These are phyloP conservation scores for Tamias sibiricus DNA, from an alignment of 2,113 vertebrate genomes.

Conservation along the genomic window DNA sequence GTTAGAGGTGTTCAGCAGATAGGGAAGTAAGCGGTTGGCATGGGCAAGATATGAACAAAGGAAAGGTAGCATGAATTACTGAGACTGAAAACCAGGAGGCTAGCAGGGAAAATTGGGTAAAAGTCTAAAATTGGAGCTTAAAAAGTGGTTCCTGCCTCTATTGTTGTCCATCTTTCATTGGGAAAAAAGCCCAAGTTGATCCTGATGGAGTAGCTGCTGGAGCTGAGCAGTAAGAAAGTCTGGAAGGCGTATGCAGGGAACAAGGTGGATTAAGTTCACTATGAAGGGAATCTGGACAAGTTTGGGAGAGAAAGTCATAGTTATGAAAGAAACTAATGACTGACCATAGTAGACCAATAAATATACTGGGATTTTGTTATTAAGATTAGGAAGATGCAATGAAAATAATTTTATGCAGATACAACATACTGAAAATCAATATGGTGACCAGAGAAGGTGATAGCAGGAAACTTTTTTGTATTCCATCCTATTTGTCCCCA, in stretches of 20 bases:
- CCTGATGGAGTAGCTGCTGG: background rate
- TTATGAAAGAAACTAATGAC: background rate
- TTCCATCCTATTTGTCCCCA: background rate
- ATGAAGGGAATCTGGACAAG: background rate
- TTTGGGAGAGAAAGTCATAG: background rate
- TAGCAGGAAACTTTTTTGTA: background rate
- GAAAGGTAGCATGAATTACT: accelerated
- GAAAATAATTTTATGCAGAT: background rate
- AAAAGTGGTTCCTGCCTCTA: background rate
- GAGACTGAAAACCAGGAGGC: no score
- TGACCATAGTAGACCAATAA: background rate
- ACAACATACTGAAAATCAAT: background rate
- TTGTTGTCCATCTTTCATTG: background rate
- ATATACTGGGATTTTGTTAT: background rate
- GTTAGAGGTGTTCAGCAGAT: background rate
- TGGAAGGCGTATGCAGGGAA: background rate
- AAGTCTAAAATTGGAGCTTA: background rate
- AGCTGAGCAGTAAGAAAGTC: background rate
- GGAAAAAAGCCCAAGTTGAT: background rate
- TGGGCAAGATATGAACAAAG: background rate
- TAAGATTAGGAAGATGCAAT: background rate
- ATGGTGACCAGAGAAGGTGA: background rate
- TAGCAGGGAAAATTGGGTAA: accelerated
- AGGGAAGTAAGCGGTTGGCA: background rate
- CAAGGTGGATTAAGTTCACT: background rate